A percentile compares a stretch with the other conserved stretches of the same genome.
phyloP scores from a whole-genome alignment of 2,113 vertebrate species.

The Apus apus region DNA sequence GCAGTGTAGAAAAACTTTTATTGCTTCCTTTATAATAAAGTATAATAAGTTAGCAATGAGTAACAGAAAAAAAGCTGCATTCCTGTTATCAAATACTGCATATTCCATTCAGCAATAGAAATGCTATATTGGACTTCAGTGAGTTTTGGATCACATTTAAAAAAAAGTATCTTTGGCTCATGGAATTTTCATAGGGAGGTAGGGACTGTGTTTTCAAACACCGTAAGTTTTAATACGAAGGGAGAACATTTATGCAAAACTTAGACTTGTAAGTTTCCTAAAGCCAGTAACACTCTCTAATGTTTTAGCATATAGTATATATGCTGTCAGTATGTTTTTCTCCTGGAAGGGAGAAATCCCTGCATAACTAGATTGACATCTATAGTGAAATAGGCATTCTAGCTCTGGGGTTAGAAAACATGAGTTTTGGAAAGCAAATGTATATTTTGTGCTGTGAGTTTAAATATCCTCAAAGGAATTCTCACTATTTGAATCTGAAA shows the following conservation, averaged over 20 bases:
- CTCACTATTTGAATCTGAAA: slow-evolving; percentile 62
- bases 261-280: background rate
- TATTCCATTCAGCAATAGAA: background rate
- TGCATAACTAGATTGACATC: slow-evolving; percentile 6
- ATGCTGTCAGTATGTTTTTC: background rate
- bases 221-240: background rate
- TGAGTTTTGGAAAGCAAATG: slow-evolving; percentile 19
- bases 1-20: background rate
- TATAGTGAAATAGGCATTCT: background rate
- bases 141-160: background rate
- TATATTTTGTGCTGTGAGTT: slow-evolving; percentile 17
- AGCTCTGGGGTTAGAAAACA: slow-evolving; percentile 27
- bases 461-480: slow-evolving; percentile 65
- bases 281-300: background rate
- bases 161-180: background rate
- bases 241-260: background rate
- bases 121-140: background rate
- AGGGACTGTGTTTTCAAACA: background rate
- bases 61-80: background rate
- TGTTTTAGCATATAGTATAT: background rate
- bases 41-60: background rate
- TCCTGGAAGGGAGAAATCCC: slow-evolving; percentile 1
- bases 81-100: background rate
- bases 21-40: background rate
- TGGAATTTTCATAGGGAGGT: background rate